phyloP scores from a whole-genome alignment of 2,113 vertebrate genomes.

The Halichoeres trimaculatus region DNA sequence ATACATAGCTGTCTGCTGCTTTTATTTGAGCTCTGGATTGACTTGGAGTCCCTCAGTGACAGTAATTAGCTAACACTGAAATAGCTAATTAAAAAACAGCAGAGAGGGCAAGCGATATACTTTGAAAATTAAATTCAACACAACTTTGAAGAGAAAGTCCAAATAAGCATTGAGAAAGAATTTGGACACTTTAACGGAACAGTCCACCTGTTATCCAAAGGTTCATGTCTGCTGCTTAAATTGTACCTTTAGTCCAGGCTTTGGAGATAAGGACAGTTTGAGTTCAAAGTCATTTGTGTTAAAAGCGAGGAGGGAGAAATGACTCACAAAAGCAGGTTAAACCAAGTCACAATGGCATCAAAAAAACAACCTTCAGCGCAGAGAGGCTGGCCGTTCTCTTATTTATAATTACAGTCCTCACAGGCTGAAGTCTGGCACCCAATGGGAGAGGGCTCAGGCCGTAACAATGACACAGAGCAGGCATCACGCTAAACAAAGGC shows the following conservation, averaged over 20 bases:
- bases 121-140: constrained; percentile 50
- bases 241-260: background rate
- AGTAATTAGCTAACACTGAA: constrained; percentile 55
- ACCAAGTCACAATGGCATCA: constrained; percentile 15
- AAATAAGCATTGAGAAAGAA: constrained; percentile 8
- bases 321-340: constrained; percentile 6
- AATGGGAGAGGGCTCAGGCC: constrained; percentile 22
- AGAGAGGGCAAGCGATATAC: constrained; percentile 15
- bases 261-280: constrained; percentile 9
- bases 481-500: constrained; percentile 36
- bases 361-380: constrained; percentile 60
- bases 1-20: constrained; percentile 50
- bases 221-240: too few relatives aligned
- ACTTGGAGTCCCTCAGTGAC: constrained; percentile 48
- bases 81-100: constrained; percentile 63
- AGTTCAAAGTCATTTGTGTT: constrained; percentile 12
- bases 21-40: constrained; percentile 48
- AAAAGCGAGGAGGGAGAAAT: background rate
- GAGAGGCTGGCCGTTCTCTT: constrained; percentile 41
- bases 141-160: constrained; percentile 35
- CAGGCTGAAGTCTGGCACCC: constrained; percentile 30
- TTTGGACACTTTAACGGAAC: constrained; percentile 14
- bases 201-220: background rate
- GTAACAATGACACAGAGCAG: constrained; percentile 12
- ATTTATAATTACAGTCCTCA: constrained; percentile 43